phyloP scores from a whole-genome alignment of 2,888 invertebrate species.

The Drepanosiphum platanoidis region DNA sequence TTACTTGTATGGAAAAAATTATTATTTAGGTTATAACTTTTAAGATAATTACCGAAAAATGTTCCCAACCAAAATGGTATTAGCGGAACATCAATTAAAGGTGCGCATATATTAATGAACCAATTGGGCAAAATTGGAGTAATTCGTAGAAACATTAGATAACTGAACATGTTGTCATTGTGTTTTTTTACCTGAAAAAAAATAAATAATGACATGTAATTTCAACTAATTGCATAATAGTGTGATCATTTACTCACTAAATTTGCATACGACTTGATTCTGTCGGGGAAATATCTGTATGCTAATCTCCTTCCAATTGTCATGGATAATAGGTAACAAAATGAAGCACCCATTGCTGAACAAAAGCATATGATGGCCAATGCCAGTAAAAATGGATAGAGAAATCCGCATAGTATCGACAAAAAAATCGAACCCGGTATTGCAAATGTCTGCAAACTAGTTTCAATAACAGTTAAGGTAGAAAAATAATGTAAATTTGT shows the following conservation, averaged over 20 bases:
- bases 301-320: slow-evolving; percentile 88
- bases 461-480: slow-evolving; percentile 67
- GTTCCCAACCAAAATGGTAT: slow-evolving; percentile 94
- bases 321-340: slow-evolving; percentile 94
- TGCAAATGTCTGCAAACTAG: slow-evolving; percentile 97
- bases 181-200: slow-evolving; percentile 75
- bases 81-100: slow-evolving; percentile 95
- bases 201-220: neutral
- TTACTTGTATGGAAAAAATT: too few species aligned
- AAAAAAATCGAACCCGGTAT: slow-evolving; percentile 98
- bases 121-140: slow-evolving; percentile 99
- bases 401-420: slow-evolving; percentile 95
- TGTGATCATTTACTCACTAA: slow-evolving; percentile 74
- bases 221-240: neutral
- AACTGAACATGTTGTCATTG: slow-evolving; percentile 86
- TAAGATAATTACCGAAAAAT: slow-evolving; percentile 77
- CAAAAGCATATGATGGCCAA: slow-evolving; percentile 89
- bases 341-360: slow-evolving; percentile 93
- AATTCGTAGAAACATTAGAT: slow-evolving; percentile 95
- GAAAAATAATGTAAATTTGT: neutral
- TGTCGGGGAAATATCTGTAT: slow-evolving; percentile 86
- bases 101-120: slow-evolving; percentile 97
- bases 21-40: too few species aligned
- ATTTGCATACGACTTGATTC: slow-evolving; percentile 84
- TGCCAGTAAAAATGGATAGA: slow-evolving; percentile 93